Base-by-base conservation (phyloP, 2,797 vertebrate genomes). In the Glossophaga mutica region DNA sequence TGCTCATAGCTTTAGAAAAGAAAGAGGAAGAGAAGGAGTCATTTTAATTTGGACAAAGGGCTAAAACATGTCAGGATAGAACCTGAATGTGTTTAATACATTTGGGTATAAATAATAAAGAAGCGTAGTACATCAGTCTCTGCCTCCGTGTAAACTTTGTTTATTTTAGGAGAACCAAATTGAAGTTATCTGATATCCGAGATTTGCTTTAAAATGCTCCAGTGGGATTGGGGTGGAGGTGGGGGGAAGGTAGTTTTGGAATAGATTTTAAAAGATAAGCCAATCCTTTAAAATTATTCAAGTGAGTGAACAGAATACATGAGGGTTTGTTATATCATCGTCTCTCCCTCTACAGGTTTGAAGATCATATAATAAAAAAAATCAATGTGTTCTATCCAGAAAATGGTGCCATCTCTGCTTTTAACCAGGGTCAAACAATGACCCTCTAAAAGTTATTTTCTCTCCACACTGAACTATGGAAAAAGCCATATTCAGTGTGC, bases 141-240 rank as follows among this genome's bases (percentile, higher is more conserved):
- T 78, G 32, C 18, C 18, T 86, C 39, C 34, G 21, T 18, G 37
- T 46, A 50, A 87, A 59, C 4, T 79, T 52, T 48, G 0, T 39
- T 87, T 76, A 44, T 78, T 92, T 70, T 71, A 32, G 19, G 52
- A 52, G 14, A 91, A 71, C 8, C 2, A 68, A 87, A 78, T 62
- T 62, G 91, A 95, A 93, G 57, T 93, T 22, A 46, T 11, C 11
- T 39, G 29, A 55, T 39, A 1, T 19, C 62, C 91, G 16, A 81
- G 5, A 37, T 79, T 74, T 78, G 9, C 39, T 92, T 94, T 83
- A 84, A 96, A 91, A 74, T 59, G 52, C 16, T 81, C 9, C 14
- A 57, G 15, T 1, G 1, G 12, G 1, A 14, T 55, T 1, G 12
- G 12, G 0, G 26, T 21, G 5, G 34, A 0, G 8, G 34, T 1